Evolutionary conservation across 2,113 vertebrate genomes (phyloP), one percentile per base, ranked within the genome.

Genomic region (Symphodus melops): DNA sequence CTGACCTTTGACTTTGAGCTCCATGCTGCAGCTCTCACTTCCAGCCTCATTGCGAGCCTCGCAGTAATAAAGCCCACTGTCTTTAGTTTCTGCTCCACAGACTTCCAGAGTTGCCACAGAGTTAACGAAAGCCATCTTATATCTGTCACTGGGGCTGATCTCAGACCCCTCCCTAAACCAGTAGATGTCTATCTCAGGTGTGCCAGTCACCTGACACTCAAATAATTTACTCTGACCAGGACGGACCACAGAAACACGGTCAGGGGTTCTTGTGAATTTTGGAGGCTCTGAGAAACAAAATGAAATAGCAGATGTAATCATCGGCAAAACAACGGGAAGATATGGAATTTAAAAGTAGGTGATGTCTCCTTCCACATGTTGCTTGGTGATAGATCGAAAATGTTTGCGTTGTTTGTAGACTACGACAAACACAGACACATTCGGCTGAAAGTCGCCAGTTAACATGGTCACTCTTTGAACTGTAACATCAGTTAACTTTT

Each of bases 1-100:
- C 97, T 19, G 89, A 99, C 98, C 98, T 99, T 98, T 99, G 42
- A 99, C 98, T 93, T 94, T 97, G 55, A 99, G 91, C 58, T 99
- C 96, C 90, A 97, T 66, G 85, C 95, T 98, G 93, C 97, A 99
- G 94, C 96, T 98, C 46, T 97, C 96, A 1, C 95, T 97, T 72
- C 98, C 98, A 0, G 98, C 98, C 6, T 99, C 97, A 72, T 99
- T 99, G n/a, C 92, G 95, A 75, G 97, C 98, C 91, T 99, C 97
- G 25, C 98, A 99, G 85, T 96, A 95, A 33, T 97, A 99, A 55
- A 94, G 93, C 2, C 98, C 98, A 39, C 96, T 95, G 14, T 99
- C 96, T 75, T 93, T 96, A 69, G 94, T 85, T 53, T 94, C 94
- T 64, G 96, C 90, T 44, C 86, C 80, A 55, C 88, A 90, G 39